These are phyloP conservation scores for Melanostoma scalare DNA, from an alignment of 2,888 invertebrate species.

Conservation along the genomic window DNA sequence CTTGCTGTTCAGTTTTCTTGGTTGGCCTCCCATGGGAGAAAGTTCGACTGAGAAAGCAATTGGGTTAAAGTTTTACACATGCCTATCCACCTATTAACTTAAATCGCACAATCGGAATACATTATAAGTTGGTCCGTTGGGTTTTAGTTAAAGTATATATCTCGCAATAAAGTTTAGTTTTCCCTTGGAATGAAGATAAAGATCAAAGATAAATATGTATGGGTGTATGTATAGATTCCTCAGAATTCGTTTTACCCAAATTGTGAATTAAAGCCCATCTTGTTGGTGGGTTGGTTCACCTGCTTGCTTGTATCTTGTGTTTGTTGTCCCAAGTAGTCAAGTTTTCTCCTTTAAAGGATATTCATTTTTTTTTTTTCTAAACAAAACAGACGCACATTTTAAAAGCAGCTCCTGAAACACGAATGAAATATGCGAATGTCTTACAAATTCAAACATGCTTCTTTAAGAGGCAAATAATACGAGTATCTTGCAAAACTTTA, in stretches of 20 bases:
- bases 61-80: conserved; percentile 36
- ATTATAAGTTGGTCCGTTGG: conserved; percentile 45
- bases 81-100: conserved; percentile 21
- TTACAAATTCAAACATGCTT: too few species aligned
- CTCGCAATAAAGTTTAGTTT: conserved; percentile 47
- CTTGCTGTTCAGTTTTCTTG: not conserved
- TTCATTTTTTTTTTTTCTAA: too few species aligned
- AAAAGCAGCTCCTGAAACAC: too few species aligned
- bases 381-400: too few species aligned
- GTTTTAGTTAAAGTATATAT: conserved; percentile 32
- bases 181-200: conserved; percentile 16
- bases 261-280: not conserved
- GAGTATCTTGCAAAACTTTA: too few species aligned
- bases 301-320: not conserved
- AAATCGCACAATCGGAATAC: conserved; percentile 56
- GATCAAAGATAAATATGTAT: conserved; percentile 46
- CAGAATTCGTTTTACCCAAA: not conserved
- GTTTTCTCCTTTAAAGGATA: too few species aligned
- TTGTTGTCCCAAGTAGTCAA: not conserved
- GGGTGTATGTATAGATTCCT: not conserved
- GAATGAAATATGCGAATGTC: too few species aligned
- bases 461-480: too few species aligned
- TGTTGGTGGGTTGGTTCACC: too few species aligned
- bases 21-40: conserved; percentile 22
- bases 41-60: conserved; percentile 17